Conservation (phyloP, 2,888 invertebrate genomes). For the Drosophila robusta region DNA sequence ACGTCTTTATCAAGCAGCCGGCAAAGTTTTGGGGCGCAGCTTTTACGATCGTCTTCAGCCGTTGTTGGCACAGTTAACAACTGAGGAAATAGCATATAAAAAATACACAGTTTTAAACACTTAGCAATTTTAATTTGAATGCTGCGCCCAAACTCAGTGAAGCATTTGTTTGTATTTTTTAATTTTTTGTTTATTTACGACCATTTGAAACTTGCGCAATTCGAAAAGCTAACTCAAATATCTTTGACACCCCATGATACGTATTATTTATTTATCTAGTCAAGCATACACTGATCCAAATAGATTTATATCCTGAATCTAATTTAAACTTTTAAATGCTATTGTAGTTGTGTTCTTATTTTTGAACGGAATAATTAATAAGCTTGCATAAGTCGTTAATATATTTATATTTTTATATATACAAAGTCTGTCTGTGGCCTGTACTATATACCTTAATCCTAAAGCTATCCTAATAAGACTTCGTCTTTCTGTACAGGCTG, state of each 20-base stretch:
- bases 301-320: neutral
- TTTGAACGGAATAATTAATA: too few relatives aligned
- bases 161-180: neutral
- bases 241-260: too few relatives aligned
- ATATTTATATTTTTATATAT: too few relatives aligned
- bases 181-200: neutral
- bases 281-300: neutral
- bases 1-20: neutral
- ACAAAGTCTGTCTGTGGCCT: too few relatives aligned
- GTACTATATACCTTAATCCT: too few relatives aligned
- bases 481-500: too few relatives aligned
- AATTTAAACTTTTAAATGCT: too few relatives aligned
- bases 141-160: neutral
- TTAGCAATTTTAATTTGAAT: neutral
- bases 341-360: too few relatives aligned
- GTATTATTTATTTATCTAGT: neutral
- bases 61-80: neutral
- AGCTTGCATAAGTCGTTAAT: too few relatives aligned
- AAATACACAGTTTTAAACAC: neutral
- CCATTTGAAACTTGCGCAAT: neutral
- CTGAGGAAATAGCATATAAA: neutral
- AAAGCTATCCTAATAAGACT: too few relatives aligned
- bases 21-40: neutral
- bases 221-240: neutral
- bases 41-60: neutral